phyloP scores from a whole-genome alignment of 2,888 invertebrate species.

The Homarus gammarus region DNA sequence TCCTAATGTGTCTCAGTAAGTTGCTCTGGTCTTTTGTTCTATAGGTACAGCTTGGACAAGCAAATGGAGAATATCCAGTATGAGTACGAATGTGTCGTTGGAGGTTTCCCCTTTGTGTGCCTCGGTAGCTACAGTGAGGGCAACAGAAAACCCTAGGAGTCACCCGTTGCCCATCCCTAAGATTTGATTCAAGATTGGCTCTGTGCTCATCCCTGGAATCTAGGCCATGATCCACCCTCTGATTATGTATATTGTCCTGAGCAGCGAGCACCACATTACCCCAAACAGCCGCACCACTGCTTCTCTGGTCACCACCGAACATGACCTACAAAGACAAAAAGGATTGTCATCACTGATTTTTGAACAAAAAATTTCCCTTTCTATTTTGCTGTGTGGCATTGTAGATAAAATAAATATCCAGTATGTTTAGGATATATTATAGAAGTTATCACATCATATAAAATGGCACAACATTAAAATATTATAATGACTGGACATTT shows the following conservation, averaged over 20 bases:
- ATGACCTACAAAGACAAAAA: constrained; percentile 46
- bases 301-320: constrained; percentile 29
- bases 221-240: constrained; percentile 16
- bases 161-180: neutral
- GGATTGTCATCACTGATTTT: constrained; percentile 18
- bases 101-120: constrained; percentile 22
- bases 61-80: constrained; percentile 45
- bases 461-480: neutral
- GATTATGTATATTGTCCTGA: constrained; percentile 25
- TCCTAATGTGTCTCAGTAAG: constrained; percentile 23
- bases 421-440: neutral
- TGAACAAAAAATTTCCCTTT: neutral
- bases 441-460: neutral
- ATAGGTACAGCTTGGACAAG: constrained; percentile 45
- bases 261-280: constrained; percentile 23
- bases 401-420: neutral
- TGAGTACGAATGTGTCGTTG: constrained; percentile 37
- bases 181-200: neutral
- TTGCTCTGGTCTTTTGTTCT: constrained; percentile 41
- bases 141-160: constrained; percentile 9
- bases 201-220: neutral
- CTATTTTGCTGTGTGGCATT: neutral
- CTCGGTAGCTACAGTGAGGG: constrained; percentile 33
- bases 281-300: constrained; percentile 32
- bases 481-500: neutral